These are phyloP conservation scores for Meliscaeva auricollis DNA, from an alignment of 2,888 invertebrate species.

Conservation along the genomic window DNA sequence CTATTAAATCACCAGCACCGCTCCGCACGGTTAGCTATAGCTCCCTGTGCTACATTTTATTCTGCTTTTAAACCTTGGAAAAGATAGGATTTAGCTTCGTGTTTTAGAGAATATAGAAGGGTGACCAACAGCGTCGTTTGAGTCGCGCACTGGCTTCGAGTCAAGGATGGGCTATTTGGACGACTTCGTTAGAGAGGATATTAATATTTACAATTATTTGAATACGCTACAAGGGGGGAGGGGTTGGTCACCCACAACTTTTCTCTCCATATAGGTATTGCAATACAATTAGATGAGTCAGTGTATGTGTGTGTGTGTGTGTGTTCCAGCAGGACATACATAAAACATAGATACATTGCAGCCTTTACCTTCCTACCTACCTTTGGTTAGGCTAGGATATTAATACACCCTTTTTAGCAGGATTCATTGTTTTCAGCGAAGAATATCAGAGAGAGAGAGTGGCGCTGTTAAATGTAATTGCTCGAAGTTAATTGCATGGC, in stretches of 20 bases:
- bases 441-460: slow-evolving; percentile 7
- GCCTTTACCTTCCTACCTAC: neutral
- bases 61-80: neutral
- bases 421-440: slow-evolving; percentile 47
- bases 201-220: slow-evolving; percentile 73
- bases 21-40: neutral
- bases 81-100: neutral
- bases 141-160: slow-evolving; percentile 23
- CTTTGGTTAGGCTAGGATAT: neutral
- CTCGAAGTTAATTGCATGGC: slow-evolving; percentile 70
- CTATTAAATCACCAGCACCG: slow-evolving; percentile 58
- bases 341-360: neutral
- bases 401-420: slow-evolving; percentile 35
- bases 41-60: neutral
- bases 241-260: neutral
- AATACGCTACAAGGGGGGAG: slow-evolving; percentile 1
- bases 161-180: slow-evolving; percentile 52
- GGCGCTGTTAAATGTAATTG: slow-evolving; percentile 69
- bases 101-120: slow-evolving; percentile 4
- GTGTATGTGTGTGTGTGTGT: slow-evolving; percentile 2
- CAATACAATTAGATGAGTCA: neutral
- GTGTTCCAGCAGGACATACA: neutral
- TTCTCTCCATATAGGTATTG: slow-evolving; percentile 21
- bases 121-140: neutral
- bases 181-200: slow-evolving; percentile 65